Base-by-base conservation (phyloP, 2,888 invertebrate species). In the Dryobotodes eremita region DNA sequence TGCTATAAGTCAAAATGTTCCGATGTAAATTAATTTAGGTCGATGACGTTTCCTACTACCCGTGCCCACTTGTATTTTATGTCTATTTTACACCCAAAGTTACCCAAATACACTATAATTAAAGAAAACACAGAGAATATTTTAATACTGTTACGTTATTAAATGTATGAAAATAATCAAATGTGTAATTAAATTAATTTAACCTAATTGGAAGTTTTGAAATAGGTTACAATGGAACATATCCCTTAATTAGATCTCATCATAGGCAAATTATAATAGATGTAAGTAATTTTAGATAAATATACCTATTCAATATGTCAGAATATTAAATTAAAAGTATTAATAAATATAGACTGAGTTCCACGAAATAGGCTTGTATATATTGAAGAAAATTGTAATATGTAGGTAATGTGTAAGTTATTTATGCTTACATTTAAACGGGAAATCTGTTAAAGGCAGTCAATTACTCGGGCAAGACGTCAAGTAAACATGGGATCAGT, bases 291-390 rank as follows among this genome's bases (percentile, higher is more conserved):
- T 90, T 88, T 91, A 91, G 87, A 86, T 81, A 89, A 88, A 85
- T 89, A 81, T 83, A 79, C 55, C n/a, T 83, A 87, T 82, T 74
- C 83, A 88, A 75, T 85, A 83, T 88, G 75, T 88, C 86, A 82
- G 79, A 88, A 87, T 86, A 88, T 83, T 86, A 76, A 89, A 88
- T 84, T 89, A 75, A 89, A 90, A 94, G 93, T 95, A 94, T 94
- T 94, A 93, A 92, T 93, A 92, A 94, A 90, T 90, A 95, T 95
- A 95, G 95, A 95, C 95, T 95, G 95, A 95, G 93, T 92, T 93
- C 84, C 86, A 89, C 91, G 85, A 91, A 89, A 89, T 93, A 92
- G 91, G 92, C 92, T 90, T 95, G 93, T 95, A 94, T 82, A 94
- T 93, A 94, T 87, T 85, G 83, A 85, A 83, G 75, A 81, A 80